Conservation (phyloP, 2,113 vertebrate genomes). For the Lethenteron camtschaticum region DNA sequence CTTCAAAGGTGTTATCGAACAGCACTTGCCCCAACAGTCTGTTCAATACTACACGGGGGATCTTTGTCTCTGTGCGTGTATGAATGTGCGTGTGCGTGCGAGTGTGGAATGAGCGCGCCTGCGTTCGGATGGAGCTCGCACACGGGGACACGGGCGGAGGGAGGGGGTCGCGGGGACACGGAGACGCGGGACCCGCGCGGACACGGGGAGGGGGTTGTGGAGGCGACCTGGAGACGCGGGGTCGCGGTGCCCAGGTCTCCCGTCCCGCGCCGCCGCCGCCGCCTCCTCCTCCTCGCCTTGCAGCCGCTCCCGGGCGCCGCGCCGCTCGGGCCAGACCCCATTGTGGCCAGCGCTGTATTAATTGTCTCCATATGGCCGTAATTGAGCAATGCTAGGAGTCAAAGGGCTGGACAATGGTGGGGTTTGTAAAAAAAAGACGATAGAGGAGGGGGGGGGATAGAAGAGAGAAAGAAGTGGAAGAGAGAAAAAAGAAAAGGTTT, state of each 20-base stretch:
- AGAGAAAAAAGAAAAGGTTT: neutral
- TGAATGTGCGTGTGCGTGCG: neutral
- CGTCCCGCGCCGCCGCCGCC: neutral
- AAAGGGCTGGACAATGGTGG: constrained; percentile 5
- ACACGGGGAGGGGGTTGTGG: neutral
- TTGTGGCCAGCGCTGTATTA: constrained; percentile 4
- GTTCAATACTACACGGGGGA: no score
- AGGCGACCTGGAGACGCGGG: neutral
- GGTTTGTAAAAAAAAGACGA: neutral
- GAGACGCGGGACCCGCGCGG: neutral
- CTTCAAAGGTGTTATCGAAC: no score
- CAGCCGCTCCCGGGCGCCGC: neutral
- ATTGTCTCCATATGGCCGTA: constrained; percentile 5
- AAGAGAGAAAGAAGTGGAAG: no score
- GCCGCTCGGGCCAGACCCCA: neutral
- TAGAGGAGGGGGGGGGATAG: no score
- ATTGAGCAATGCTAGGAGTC: constrained; percentile 5
- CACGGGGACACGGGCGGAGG: neutral
- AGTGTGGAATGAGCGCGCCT: neutral
- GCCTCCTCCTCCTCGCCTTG: neutral
- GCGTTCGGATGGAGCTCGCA: neutral
- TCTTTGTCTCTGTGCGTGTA: neutral
- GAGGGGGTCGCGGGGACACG: neutral
- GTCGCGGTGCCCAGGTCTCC: neutral
- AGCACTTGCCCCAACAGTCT: no score